Percentiles rank a stretch among this genome's conserved stretches.
Conservation (phyloP, 2,888 invertebrate genomes). For the Sicus ferrugineus region DNA sequence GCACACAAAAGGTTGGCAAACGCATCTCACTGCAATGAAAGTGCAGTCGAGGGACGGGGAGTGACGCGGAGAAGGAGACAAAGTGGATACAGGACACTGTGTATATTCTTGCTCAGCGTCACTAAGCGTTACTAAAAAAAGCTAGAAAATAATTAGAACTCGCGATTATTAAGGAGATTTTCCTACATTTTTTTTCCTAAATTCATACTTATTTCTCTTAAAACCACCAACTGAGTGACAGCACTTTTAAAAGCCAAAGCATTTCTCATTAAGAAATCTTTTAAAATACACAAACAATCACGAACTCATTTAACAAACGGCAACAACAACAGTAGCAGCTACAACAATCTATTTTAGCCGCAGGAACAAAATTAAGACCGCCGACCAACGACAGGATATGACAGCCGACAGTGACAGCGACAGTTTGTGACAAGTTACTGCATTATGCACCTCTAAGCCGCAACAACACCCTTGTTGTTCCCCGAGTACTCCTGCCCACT, state of each 20-base stretch:
- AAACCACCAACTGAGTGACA: background rate
- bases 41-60: background rate
- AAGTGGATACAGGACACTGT: no score
- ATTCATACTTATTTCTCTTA: no score
- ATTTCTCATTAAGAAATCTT: background rate
- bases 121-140: no score
- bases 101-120: no score
- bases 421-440: conserved; percentile 34
- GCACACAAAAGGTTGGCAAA: background rate
- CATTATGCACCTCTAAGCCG: background rate
- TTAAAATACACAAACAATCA: background rate
- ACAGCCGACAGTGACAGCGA: conserved; percentile 27
- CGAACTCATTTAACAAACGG: background rate
- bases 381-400: conserved; percentile 6
- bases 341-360: background rate
- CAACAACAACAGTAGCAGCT: background rate
- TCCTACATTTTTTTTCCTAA: no score
- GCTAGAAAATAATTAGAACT: no score
- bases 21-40: background rate
- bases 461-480: background rate
- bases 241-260: background rate
- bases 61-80: no score
- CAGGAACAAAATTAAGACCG: background rate
- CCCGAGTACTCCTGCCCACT: background rate
- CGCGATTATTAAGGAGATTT: no score